A percentile compares a stretch with the other conserved stretches of the same genome.
These are phyloP conservation scores for Taxidea taxus DNA, from an alignment of 2,113 vertebrate species.

Conservation along the genomic window DNA sequence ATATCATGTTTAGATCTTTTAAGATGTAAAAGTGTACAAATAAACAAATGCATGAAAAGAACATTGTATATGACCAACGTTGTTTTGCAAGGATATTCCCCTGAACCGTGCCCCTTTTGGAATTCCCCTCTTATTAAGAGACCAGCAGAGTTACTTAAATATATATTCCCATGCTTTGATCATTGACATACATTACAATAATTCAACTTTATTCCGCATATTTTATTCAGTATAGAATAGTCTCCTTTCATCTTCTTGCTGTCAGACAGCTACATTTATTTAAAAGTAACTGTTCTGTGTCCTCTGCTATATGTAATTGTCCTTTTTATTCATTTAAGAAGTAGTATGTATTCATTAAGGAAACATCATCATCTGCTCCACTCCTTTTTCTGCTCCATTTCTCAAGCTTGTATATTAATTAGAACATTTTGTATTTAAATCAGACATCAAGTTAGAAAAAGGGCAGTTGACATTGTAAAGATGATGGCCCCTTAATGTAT, in stretches of 20 bases:
- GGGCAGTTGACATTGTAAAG: background rate
- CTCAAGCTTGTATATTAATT: background rate
- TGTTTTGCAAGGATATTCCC: background rate
- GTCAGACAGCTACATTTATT: background rate
- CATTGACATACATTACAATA: background rate
- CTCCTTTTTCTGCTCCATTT: background rate
- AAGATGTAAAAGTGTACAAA: background rate
- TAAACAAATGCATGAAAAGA: background rate
- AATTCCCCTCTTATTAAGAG: background rate
- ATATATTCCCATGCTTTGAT: background rate
- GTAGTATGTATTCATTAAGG: background rate
- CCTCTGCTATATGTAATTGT: background rate
- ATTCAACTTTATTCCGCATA: background rate
- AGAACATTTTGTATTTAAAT: background rate
- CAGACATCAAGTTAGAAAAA: background rate
- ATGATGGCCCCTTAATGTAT: background rate
- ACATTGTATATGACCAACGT: background rate
- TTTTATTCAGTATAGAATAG: background rate
- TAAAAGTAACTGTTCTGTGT: background rate
- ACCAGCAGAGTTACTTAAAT: background rate
- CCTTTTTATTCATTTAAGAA: constrained; percentile 1
- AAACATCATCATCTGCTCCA: background rate
- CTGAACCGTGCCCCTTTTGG: background rate
- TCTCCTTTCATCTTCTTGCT: background rate
- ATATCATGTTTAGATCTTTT: background rate